Evolutionary conservation across 1,140 invertebrate genomes (phyloP).

Genomic region (Palaemon carinicauda): DNA sequence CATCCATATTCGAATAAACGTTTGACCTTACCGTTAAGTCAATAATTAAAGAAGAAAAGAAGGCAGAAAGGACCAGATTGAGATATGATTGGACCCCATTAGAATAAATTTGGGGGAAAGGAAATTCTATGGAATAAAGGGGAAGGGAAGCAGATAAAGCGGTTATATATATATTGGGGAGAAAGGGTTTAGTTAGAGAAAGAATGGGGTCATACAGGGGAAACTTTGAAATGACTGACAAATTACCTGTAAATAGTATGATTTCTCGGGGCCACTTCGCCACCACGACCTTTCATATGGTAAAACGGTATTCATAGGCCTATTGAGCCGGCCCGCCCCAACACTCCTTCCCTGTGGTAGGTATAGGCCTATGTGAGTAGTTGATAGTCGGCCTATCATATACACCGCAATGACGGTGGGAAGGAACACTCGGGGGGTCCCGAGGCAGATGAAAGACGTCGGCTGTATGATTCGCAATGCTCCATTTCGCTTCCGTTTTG

Average conservation of each 20-base stretch:
- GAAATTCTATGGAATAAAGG: not conserved
- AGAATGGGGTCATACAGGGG: not conserved
- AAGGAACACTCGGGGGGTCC: not conserved
- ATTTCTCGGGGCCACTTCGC: conserved; percentile 27
- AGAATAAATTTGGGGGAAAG: not conserved
- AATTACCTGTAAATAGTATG: conserved; percentile 46
- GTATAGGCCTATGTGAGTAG: not conserved
- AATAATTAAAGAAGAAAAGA: too few species aligned
- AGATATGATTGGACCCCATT: too few species aligned
- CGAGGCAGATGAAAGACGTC: too few species aligned
- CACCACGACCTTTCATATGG: conserved; percentile 33
- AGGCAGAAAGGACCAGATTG: too few species aligned
- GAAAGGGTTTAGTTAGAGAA: not conserved
- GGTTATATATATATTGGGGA: not conserved
- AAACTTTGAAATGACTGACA: conserved; percentile 36
- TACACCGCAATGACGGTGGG: not conserved
- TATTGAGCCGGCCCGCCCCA: not conserved
- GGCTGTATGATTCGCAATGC: too few species aligned
- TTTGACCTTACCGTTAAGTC: too few species aligned
- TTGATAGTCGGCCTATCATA: not conserved
- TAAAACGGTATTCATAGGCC: conserved; percentile 30
- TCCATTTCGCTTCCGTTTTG: too few species aligned
- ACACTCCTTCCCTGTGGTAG: not conserved
- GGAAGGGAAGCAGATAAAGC: not conserved
- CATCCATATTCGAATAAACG: too few species aligned